These are phyloP conservation scores for Lepidurus packardi DNA, from an alignment of 1,140 invertebrate genomes.

Conservation along the genomic window DNA sequence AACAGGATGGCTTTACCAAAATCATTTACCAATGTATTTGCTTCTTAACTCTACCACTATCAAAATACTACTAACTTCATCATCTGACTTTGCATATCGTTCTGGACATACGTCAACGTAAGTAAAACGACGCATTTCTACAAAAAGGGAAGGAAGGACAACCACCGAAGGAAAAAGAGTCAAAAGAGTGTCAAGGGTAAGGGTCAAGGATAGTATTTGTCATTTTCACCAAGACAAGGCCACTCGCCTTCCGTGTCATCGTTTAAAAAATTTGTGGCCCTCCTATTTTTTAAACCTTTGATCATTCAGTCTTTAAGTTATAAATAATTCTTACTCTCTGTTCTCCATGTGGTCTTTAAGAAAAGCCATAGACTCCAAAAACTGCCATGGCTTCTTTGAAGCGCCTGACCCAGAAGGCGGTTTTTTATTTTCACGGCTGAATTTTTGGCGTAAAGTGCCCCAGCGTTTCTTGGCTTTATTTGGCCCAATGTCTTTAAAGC, in stretches of 20 bases:
- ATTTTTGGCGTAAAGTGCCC: not conserved
- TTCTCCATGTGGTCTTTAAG: conserved; percentile 5
- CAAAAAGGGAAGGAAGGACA: too few species aligned
- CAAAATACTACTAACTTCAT: too few species aligned
- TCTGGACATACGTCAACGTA: too few species aligned
- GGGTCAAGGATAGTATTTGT: too few species aligned
- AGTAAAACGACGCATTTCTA: too few species aligned
- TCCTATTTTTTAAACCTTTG: not conserved
- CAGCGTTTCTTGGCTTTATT: conserved; percentile 5
- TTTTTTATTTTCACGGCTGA: not conserved
- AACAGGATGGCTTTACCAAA: too few species aligned
- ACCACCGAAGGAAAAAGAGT: too few species aligned
- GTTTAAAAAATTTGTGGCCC: not conserved
- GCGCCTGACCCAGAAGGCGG: not conserved
- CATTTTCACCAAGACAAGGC: too few species aligned
- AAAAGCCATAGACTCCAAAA: not conserved
- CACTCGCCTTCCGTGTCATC: conserved; percentile 3
- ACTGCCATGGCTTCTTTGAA: not conserved
- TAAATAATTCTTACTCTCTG: not conserved
- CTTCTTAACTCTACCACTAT: too few species aligned
- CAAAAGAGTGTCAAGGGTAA: too few species aligned
- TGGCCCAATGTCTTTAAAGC: not conserved
- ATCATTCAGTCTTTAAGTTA: not conserved
- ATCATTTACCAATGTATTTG: too few species aligned
- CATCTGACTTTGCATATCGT: too few species aligned